Evolutionary conservation across 2,113 vertebrate genomes (phyloP).

Genomic region (Tenebrosternarchus preto): DNA sequence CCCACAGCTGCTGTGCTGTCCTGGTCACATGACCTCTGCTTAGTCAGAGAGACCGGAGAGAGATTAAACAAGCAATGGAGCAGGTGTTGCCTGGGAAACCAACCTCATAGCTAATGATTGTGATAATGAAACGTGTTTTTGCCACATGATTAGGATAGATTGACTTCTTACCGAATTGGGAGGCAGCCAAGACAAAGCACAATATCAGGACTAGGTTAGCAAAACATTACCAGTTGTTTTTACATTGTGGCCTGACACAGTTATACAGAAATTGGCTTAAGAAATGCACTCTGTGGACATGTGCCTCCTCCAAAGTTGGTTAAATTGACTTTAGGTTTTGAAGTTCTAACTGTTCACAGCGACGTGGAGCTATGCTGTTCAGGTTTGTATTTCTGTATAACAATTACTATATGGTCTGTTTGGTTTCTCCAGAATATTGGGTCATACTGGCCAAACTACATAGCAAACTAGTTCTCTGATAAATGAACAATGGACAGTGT

Average conservation of each 20-base stretch:
- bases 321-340: too few species aligned
- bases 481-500: too few species aligned
- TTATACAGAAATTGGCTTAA: not conserved
- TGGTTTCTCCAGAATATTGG: not conserved
- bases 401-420: not conserved
- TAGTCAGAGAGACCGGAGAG: conserved; percentile 36
- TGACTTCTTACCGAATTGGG: conserved; percentile 13
- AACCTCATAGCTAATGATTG: not conserved
- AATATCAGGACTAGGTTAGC: not conserved
- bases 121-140: not conserved
- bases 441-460: too few species aligned
- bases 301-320: too few species aligned
- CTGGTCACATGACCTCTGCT: conserved; percentile 43
- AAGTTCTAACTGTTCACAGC: too few species aligned
- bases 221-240: not conserved
- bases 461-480: not conserved
- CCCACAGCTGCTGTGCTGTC: conserved; percentile 26
- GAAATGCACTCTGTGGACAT: not conserved
- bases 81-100: conserved; percentile 5
- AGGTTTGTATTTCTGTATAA: not conserved
- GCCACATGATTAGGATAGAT: not conserved
- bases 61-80: not conserved
- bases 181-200: not conserved
- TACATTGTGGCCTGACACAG: not conserved
- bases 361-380: not conserved